Conservation (phyloP, 1,140 invertebrate genomes). For the Potamilus streckersoni region DNA sequence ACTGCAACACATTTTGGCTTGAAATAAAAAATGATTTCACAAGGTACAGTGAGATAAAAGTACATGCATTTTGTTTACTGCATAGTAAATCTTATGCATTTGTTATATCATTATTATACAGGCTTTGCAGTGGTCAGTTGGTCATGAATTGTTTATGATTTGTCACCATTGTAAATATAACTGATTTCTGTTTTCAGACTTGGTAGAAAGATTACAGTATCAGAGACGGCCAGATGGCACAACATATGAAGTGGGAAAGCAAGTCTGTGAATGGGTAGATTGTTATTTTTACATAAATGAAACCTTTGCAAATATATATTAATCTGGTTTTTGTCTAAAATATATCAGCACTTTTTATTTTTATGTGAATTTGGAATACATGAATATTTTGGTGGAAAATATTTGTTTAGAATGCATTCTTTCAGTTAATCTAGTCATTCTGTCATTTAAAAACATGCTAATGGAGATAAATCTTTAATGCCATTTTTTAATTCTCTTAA, state of each 20-base stretch:
- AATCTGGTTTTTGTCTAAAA: too few species aligned
- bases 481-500: not conserved
- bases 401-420: too few species aligned
- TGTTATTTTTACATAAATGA: too few species aligned
- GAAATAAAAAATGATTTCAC: too few species aligned
- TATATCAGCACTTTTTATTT: too few species aligned
- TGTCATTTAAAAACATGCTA: not conserved
- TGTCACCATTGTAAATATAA: not conserved
- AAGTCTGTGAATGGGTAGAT: constrained; percentile 71
- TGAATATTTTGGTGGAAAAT: too few species aligned
- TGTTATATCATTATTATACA: not conserved
- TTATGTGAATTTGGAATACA: too few species aligned
- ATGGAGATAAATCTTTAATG: not conserved
- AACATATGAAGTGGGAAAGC: constrained; percentile 69
- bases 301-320: too few species aligned
- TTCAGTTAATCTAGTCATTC: not conserved
- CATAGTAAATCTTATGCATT: not conserved
- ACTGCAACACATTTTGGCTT: too few species aligned
- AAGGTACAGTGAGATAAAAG: too few species aligned
- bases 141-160: not conserved
- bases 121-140: not conserved
- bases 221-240: constrained; percentile 69
- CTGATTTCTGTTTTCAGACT: constrained; percentile 58
- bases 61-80: too few species aligned
- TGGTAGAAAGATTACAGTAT: constrained; percentile 66